These are phyloP conservation scores for Brachionus calyciflorus DNA, from an alignment of 1,140 invertebrate species.

Conservation along the genomic window DNA sequence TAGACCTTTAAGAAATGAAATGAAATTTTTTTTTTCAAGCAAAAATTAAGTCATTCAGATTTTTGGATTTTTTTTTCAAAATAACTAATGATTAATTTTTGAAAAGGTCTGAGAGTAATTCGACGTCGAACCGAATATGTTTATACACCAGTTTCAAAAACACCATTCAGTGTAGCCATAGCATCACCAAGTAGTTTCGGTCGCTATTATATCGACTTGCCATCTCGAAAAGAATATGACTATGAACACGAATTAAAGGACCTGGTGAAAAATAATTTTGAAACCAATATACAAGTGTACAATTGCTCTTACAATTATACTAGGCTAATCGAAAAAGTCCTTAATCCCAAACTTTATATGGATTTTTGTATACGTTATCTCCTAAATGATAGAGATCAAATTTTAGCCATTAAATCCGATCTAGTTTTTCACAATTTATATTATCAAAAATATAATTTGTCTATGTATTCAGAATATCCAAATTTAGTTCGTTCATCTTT, in stretches of 20 bases:
- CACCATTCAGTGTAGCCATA: constrained; percentile 33
- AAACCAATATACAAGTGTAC: constrained; percentile 25
- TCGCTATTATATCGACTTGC: constrained; percentile 16
- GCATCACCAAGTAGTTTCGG: constrained; percentile 41
- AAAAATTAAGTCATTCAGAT: neutral
- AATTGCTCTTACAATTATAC: constrained; percentile 38
- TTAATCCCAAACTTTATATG: neutral
- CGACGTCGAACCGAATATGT: constrained; percentile 38
- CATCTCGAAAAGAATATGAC: constrained; percentile 22
- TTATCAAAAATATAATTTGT: constrained; percentile 33
- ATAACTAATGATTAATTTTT: too few species aligned
- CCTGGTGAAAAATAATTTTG: constrained; percentile 1
- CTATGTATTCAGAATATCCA: neutral
- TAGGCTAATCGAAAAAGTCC: neutral
- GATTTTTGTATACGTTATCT: constrained; percentile 36
- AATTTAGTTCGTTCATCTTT: constrained; percentile 37
- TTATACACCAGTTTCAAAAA: neutral
- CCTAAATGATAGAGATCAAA: neutral
- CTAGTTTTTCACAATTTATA: constrained; percentile 35
- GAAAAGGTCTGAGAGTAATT: constrained; percentile 15
- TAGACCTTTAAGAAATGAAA: neutral
- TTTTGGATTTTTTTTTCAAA: too few species aligned
- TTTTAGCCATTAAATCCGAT: constrained; percentile 35
- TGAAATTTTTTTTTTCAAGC: neutral
- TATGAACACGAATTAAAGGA: constrained; percentile 8